Evolutionary conservation across 2,888 invertebrate genomes (phyloP), one percentile per base, ranked within the genome.

Genomic region (Geophilus truncorum): DNA sequence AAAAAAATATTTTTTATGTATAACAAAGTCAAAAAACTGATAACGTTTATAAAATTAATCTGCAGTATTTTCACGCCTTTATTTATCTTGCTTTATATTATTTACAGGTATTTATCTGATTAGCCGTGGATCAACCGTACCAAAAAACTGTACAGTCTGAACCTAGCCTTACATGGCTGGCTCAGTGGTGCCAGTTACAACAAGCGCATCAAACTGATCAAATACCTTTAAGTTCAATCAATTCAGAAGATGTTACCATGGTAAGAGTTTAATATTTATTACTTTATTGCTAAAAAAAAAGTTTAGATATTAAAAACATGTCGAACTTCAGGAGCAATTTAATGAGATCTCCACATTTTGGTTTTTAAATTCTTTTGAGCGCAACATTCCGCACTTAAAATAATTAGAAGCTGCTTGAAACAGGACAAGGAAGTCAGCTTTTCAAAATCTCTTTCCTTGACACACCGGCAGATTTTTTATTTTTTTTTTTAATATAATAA

Each of bases 161-260:
- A 15, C 70, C 70, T 10, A 70, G 70, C 70, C 70, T 70, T 25
- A 10, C 70, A 70, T 70, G 70, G 70, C 70, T 25, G 70, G 70
- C 70, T 70, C 70, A 70, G 70, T 70, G 70, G 70, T 70, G 70
- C 70, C 70, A 10, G 25, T 70, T 70, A 12, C 70, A 70, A 70
- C 23, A 21, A 15, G 70, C 10, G 70, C 70, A 70, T 70, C 70
- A 70, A 28, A 70, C 28, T 70, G 70, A 70, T 70, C 70, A 28
- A 70, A 15, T 15, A 45, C 3, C 5, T 45, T 45, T 45, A 45
- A 45, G 45, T 32, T 32, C 32, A 32, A 32, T 51, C 25, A 70
- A 70, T 70, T 10, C 70, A 28, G 70, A 70, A 70, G 70, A 70
- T 70, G 70, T 10, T 28, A 70, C 6, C 70, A 70, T 70, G 70